phyloP scores from a whole-genome alignment of 2,797 vertebrate genomes.

The Heliangelus exortis region DNA sequence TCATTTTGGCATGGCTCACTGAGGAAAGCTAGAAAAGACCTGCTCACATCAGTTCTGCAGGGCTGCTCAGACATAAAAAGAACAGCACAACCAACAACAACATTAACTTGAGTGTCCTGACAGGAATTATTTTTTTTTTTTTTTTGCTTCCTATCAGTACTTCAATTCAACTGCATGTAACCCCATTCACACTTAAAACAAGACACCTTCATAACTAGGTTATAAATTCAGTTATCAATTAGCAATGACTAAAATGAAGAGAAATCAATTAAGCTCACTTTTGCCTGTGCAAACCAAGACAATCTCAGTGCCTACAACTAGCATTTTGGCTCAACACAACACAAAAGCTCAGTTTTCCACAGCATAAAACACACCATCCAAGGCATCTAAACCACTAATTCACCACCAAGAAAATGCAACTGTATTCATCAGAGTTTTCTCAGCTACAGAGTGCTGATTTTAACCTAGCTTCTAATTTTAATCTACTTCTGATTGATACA shows the following conservation, averaged over 20 bases:
- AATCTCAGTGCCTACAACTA: not conserved
- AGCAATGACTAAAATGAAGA: not conserved
- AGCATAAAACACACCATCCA: not conserved
- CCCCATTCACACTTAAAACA: not conserved
- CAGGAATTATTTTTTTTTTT: not conserved
- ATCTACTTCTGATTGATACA: not conserved
- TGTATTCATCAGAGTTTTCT: not conserved
- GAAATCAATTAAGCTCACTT: not conserved
- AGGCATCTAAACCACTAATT: not conserved
- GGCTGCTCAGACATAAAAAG: not conserved
- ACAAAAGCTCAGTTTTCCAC: not conserved
- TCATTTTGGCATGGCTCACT: not conserved
- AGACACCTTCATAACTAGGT: not conserved
- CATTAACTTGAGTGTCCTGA: not conserved
- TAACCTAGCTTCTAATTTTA: not conserved
- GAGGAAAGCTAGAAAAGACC: not conserved
- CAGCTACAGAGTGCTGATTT: not conserved
- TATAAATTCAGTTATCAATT: not conserved
- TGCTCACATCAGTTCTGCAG: rapidly evolving
- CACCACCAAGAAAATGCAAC: not conserved
- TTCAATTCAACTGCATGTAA: not conserved
- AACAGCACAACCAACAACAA: not conserved
- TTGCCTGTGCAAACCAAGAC: not conserved
- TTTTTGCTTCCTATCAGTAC: not conserved
- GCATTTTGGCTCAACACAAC: not conserved